phyloP scores from a whole-genome alignment of 1,140 invertebrate genomes.

The Hylaeus volcanicus region DNA sequence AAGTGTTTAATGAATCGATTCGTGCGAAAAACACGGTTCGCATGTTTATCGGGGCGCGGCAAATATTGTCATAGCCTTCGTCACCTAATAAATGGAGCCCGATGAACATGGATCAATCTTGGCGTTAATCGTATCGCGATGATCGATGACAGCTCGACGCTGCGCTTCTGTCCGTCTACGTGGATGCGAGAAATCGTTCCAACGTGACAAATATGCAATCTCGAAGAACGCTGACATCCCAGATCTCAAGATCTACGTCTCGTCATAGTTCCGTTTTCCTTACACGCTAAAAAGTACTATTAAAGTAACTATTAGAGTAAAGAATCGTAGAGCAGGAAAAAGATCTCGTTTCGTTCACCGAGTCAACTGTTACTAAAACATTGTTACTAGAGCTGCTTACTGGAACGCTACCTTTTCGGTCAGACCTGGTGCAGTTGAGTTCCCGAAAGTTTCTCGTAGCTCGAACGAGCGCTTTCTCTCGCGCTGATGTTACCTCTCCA shows the following conservation, averaged over 20 bases:
- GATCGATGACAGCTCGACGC: slow-evolving; percentile 41
- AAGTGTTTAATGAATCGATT: slow-evolving; percentile 41
- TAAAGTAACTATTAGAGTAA: no score
- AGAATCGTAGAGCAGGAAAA: no score
- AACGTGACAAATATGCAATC: slow-evolving; percentile 42
- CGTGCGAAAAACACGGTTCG: neutral
- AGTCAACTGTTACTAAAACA: no score
- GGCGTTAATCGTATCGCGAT: slow-evolving; percentile 54
- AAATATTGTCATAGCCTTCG: slow-evolving; percentile 36
- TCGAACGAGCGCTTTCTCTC: neutral
- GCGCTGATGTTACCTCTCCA: neutral
- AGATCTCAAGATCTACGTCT: no score
- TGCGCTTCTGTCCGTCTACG: neutral
- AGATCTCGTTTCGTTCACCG: no score
- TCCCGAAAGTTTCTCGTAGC: slow-evolving; percentile 40
- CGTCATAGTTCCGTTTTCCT: neutral
- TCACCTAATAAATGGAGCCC: no score
- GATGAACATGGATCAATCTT: slow-evolving; percentile 43
- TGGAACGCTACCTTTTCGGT: no score
- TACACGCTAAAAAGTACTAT: no score
- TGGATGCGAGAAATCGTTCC: no score
- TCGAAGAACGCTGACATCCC: neutral
- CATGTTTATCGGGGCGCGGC: no score
- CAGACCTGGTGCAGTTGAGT: slow-evolving; percentile 12
- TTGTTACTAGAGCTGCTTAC: no score